These are phyloP conservation scores for Minunthozetes semirufus DNA, from an alignment of 2,888 invertebrate genomes.

Conservation along the genomic window DNA sequence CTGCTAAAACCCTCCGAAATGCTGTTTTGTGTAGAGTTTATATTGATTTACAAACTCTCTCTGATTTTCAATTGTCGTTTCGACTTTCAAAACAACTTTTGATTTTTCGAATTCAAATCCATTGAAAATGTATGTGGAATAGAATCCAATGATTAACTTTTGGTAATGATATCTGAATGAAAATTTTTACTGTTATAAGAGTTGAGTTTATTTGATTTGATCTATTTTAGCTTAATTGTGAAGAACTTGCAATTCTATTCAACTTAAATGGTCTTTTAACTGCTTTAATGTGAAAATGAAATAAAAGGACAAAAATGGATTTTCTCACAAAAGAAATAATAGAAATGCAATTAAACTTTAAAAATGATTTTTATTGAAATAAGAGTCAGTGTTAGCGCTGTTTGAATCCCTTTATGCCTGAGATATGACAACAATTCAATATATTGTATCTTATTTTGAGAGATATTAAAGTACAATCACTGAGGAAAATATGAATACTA, in stretches of 20 bases:
- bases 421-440: constrained; percentile 1
- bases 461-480: background rate
- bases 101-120: background rate
- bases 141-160: too few relatives aligned
- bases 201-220: too few relatives aligned
- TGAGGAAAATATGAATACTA: background rate
- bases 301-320: background rate
- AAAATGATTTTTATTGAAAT: background rate
- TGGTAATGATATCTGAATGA: too few relatives aligned
- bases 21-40: background rate
- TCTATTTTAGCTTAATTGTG: too few relatives aligned
- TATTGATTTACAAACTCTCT: background rate
- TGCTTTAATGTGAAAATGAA: background rate
- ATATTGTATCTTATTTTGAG: constrained; percentile 1
- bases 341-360: constrained; percentile 22
- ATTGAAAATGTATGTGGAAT: background rate
- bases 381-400: background rate
- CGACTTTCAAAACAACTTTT: background rate
- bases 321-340: background rate
- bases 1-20: background rate
- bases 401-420: background rate
- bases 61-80: background rate
- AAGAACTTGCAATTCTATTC: background rate
- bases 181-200: too few relatives aligned
- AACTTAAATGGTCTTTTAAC: background rate